Conservation (phyloP, 2,888 invertebrate species). For the Danaus chrysippus region DNA sequence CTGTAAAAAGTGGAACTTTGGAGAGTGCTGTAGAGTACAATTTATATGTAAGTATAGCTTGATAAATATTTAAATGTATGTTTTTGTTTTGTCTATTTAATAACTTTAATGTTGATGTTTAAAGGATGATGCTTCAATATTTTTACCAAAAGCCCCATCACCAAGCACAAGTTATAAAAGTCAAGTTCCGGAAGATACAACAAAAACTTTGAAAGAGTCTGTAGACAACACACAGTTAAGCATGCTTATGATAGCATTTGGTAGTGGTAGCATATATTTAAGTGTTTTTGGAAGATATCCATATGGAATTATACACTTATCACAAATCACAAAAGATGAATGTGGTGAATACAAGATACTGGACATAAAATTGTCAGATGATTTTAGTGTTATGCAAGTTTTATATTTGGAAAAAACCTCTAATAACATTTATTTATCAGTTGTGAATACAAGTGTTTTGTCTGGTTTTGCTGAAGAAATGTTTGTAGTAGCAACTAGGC, state of each 20-base stretch:
- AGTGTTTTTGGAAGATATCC: conserved; percentile 92
- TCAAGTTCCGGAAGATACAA: conserved; percentile 74
- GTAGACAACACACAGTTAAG: conserved; percentile 82
- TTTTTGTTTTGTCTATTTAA: conserved; percentile 12
- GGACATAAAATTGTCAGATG: conserved; percentile 84
- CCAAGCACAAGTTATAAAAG: conserved; percentile 76
- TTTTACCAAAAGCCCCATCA: conserved; percentile 78
- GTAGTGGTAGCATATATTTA: conserved; percentile 84
- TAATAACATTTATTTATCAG: conserved; percentile 65
- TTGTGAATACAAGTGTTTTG: conserved; percentile 80
- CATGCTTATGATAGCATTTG: conserved; percentile 88
- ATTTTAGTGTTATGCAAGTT: conserved; percentile 84
- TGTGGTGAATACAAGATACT: conserved; percentile 79
- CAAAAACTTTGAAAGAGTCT: conserved; percentile 79
- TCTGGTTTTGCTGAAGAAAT: conserved; percentile 84
- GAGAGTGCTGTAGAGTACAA: conserved; percentile 67
- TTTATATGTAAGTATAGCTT: conserved; percentile 55
- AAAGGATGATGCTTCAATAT: conserved; percentile 75
- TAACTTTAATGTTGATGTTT: conserved; percentile 25
- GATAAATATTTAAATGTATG: conserved; percentile 8
- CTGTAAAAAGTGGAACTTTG: conserved; percentile 67
- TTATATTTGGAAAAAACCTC: conserved; percentile 75
- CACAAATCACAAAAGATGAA: conserved; percentile 77
- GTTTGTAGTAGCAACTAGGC: conserved; percentile 85
- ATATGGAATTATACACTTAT: conserved; percentile 83